Evolutionary conservation across 2,888 invertebrate species (phyloP), one percentile per base, ranked within the genome.

Genomic region (Limnephilus marmoratus): DNA sequence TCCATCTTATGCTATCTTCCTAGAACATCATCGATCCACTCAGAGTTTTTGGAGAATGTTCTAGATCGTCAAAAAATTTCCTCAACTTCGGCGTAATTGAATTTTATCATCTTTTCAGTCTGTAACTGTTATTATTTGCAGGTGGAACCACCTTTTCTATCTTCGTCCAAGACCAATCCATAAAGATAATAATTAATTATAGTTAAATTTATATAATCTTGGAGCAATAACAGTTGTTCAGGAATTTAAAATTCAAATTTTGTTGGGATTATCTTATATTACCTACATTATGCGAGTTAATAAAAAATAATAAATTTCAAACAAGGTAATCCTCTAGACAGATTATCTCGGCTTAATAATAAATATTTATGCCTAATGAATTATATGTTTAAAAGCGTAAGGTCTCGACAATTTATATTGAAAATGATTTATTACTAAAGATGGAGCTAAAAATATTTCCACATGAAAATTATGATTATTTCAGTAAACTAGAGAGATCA

Each of bases 191-290:
- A 24, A 24, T 68, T 5, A 18, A 18, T 18, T 18, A 88, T 88
- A 37, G 80, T 34, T 29, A 80, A 88, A 80, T 80, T 68, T 80
- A 80, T 53, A 88, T 80, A 80, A 80, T 18, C 68, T 80, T 18
- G 24, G 34, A 88, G 41, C 11, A 41, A 80, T 80, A 37, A 88
- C 88, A 81, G 88, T 37, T 80, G n/a, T 37, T 80, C n/a, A 11
- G 88, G 80, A 37, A 88, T 31, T 88, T 80, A 53, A 37, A 37
- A 24, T 34, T 88, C 37, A 34, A 68, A 68, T 37, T 80, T 41
- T 88, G 53, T 11, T 34, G 80, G n/a, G 34, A 88, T 80, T 68
- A 29, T 5, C 45, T 45, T 45, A 88, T 53, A 88, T 29, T 24
- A 41, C 34, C 88, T 68, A 68, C 53, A 34, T 18, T 34, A 53